Evolutionary conservation across 2,888 invertebrate genomes (phyloP), one percentile per base, ranked within the genome.

Genomic region (Erpobdella octoculata): DNA sequence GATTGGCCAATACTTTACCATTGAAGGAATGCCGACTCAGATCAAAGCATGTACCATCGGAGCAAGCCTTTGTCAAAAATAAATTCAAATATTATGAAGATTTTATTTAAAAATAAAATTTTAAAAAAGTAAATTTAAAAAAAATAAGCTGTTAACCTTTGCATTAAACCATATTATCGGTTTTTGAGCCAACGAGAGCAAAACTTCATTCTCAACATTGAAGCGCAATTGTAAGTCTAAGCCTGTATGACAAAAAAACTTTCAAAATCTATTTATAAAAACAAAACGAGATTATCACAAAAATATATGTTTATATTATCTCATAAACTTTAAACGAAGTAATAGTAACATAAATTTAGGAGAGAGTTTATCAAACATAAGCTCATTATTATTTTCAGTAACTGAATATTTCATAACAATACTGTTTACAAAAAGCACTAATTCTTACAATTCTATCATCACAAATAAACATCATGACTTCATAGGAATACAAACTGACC

Each of bases 161-260:
- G 69, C 69, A 53, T 48, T 69, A 58, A 35, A 48, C 69, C 69
- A 69, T 5, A 69, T 18, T 2, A 31, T n/a, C n/a, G 69, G 31
- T 48, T 58, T 69, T 46, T 15, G 33, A 36, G 18, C 35, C 1
- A 69, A 12, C 0, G 35, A 36, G n/a, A n/a, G 18, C 6, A 69
- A 4, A 3, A 18, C 35, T 36, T 69, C 69, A 31, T 69, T 69
- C 0, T 69, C 69, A 6, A 48, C n/a, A 31, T 35, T 33, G 33
- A 36, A 33, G 28, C 69, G n/a, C 31, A n/a, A 18, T 21, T 48
- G 31, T 12, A 53, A 9, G 35, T 69, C 53, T 33, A 69, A n/a
- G 4, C 69, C 69, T 69, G 58, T 31, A n/a, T 53, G 33, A 4
- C 31, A 36, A 2, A 35, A 33, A 21, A n/a, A n/a, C n/a, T n/a